These are phyloP conservation scores for Protophormia terraenovae DNA, from an alignment of 2,888 invertebrate species.

Conservation along the genomic window DNA sequence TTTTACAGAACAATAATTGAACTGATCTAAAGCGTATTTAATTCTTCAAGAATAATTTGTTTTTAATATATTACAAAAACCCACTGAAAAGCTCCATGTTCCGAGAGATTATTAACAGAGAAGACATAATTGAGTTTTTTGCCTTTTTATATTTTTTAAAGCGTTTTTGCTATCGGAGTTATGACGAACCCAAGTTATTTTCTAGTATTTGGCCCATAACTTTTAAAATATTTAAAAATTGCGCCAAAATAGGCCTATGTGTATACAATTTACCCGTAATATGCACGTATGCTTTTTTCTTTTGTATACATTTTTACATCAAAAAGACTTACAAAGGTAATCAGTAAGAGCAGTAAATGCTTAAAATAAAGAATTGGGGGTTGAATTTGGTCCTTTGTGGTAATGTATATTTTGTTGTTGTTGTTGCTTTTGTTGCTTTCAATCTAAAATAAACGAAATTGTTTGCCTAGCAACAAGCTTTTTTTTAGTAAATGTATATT, in stretches of 20 bases:
- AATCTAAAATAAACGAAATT: conserved; percentile 49
- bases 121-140: too few relatives aligned
- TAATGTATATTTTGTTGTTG: conserved; percentile 24
- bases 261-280: neutral
- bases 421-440: conserved; percentile 26
- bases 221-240: neutral
- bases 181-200: too few relatives aligned
- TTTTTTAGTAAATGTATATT: conserved; percentile 22
- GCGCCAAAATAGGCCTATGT: neutral
- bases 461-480: conserved; percentile 66
- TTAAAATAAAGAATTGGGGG: conserved; percentile 38
- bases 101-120: too few relatives aligned
- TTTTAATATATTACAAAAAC: neutral
- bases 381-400: conserved; percentile 60
- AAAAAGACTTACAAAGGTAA: conserved; percentile 35
- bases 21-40: too few relatives aligned
- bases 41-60: too few relatives aligned
- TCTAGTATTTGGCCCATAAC: too few relatives aligned
- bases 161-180: too few relatives aligned
- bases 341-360: conserved; percentile 26
- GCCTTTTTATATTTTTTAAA: too few relatives aligned
- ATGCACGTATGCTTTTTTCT: conserved; percentile 1
- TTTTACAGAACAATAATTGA: neutral
- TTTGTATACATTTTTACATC: neutral
- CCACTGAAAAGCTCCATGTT: too few relatives aligned